These are phyloP conservation scores for Saccostrea echinata DNA, from an alignment of 1,140 invertebrate species.

Conservation along the genomic window DNA sequence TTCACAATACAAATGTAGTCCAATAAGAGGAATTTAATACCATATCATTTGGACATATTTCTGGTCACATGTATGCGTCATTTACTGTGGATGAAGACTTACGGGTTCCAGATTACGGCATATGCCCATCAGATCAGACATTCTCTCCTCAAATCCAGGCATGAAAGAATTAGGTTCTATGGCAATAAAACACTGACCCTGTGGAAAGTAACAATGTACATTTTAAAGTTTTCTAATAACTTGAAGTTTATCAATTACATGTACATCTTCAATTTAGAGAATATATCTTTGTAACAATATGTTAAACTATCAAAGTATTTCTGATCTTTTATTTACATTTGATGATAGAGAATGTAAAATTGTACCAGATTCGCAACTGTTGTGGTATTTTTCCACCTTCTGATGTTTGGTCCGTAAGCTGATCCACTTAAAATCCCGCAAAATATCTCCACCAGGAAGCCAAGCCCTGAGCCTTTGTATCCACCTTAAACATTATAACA, in stretches of 20 bases:
- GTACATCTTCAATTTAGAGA: background rate
- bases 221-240: background rate
- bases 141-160: slow-evolving; percentile 88
- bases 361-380: slow-evolving; percentile 86
- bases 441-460: slow-evolving; percentile 90
- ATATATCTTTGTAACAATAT: background rate
- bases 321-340: background rate
- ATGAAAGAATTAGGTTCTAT: slow-evolving; percentile 92
- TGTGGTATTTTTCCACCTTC: slow-evolving; percentile 87
- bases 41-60: too few species aligned
- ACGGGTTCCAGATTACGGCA: slow-evolving; percentile 69
- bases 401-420: slow-evolving; percentile 83
- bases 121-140: slow-evolving; percentile 83
- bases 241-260: background rate
- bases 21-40: too few species aligned
- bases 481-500: slow-evolving; percentile 80
- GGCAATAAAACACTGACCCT: slow-evolving; percentile 94
- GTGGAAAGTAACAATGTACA: slow-evolving; percentile 69
- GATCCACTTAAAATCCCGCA: slow-evolving; percentile 81
- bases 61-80: too few species aligned
- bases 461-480: slow-evolving; percentile 95
- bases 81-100: slow-evolving; percentile 46
- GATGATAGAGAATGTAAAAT: background rate
- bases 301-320: background rate
- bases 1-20: too few species aligned